A percentile compares a stretch with the other conserved stretches of the same genome.
Evolutionary conservation across 2,113 vertebrate genomes (phyloP).

Genomic region (Myodes glareolus): DNA sequence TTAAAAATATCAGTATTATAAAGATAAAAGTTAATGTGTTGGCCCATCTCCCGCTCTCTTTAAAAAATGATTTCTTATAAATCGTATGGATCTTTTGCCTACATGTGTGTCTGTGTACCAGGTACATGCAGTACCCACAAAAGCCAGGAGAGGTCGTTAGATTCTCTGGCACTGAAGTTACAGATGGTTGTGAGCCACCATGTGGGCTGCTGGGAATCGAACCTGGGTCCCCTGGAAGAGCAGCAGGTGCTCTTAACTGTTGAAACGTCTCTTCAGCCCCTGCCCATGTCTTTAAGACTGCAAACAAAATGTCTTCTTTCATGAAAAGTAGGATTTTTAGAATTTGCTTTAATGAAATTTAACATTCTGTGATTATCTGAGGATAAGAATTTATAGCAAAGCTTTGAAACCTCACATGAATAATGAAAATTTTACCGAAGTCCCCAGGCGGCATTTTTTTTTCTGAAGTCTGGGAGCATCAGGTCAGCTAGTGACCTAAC

Average conservation of each 20-base stretch:
- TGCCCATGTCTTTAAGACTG: neutral
- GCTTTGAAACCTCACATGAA: conserved; percentile 5
- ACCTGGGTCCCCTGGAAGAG: neutral
- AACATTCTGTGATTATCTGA: neutral
- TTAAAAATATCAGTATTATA: neutral
- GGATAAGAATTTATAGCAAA: conserved; percentile 27
- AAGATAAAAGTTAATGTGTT: neutral
- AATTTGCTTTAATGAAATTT: neutral
- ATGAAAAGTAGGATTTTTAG: conserved; percentile 52
- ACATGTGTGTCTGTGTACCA: neutral
- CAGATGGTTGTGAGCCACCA: neutral
- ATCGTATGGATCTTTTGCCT: neutral
- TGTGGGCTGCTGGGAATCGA: neutral
- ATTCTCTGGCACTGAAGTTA: neutral
- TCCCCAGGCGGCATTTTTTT: neutral
- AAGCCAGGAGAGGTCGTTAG: neutral
- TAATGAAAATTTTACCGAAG: neutral
- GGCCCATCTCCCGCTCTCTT: neutral
- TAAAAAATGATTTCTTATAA: neutral
- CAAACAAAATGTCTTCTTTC: conserved; percentile 18
- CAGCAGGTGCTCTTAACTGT: neutral
- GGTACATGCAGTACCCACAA: neutral
- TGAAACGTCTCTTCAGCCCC: neutral
- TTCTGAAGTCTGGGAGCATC: neutral
- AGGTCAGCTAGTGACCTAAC: neutral